Evolutionary conservation across 1,140 invertebrate genomes (phyloP).

Genomic region (Drosophila pallidifrons): DNA sequence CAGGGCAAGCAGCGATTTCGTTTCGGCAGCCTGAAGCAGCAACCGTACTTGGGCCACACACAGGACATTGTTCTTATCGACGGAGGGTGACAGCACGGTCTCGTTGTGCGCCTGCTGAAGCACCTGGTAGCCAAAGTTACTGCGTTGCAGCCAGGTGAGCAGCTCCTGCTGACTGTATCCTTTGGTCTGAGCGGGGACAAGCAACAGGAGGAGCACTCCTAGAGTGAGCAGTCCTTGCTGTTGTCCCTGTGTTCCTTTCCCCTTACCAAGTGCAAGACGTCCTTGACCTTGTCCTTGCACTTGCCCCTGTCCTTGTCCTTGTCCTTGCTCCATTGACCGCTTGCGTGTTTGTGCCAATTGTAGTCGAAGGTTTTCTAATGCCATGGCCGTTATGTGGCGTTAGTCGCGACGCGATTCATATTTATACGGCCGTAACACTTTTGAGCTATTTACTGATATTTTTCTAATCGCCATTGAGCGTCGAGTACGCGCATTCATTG

Average conservation of each 20-base stretch:
- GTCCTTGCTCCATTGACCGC: constrained; percentile 3
- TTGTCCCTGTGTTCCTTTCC: too few species aligned
- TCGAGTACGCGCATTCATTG: constrained; percentile 6
- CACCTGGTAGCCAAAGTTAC: constrained; percentile 69
- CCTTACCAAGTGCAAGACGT: too few species aligned
- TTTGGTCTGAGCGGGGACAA: background rate
- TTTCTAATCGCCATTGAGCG: constrained; percentile 40
- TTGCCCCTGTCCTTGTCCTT: background rate
- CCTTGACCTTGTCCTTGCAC: too few species aligned
- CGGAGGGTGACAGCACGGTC: background rate
- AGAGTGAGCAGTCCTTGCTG: background rate
- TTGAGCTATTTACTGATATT: constrained; percentile 22
- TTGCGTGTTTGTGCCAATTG: constrained; percentile 7
- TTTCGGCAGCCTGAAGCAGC: constrained; percentile 45
- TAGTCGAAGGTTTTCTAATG: constrained; percentile 33
- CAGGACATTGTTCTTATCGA: constrained; percentile 11
- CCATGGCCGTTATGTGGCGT: constrained; percentile 45
- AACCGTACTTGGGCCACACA: constrained; percentile 40
- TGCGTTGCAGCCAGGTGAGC: constrained; percentile 63
- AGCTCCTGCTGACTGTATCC: constrained; percentile 52
- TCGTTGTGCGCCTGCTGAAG: constrained; percentile 48
- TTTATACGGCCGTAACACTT: constrained; percentile 47
- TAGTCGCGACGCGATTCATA: constrained; percentile 35
- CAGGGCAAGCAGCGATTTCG: constrained; percentile 45
- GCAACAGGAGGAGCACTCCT: background rate